Base-by-base conservation (phyloP, 2,113 vertebrate species). In the Phrynosoma blainvillii region DNA sequence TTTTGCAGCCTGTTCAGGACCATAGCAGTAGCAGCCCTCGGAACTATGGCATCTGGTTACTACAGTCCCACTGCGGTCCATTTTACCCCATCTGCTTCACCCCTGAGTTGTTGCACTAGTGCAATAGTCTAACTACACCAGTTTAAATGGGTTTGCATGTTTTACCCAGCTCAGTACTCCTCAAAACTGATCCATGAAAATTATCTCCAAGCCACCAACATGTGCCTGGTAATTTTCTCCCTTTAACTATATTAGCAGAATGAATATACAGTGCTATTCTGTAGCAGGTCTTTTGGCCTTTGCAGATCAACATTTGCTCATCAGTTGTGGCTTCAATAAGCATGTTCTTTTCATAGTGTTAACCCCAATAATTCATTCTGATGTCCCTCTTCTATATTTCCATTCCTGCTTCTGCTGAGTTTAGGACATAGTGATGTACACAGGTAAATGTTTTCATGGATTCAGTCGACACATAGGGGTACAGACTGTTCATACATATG, bases 401-500 rank as follows among this genome's bases (percentile, higher is more conserved):
- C 18, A 42, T 62, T 74, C 21, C 80, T 71, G 4, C 2, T 83
- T 66, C 23, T 66, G n/a, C 47, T 83, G n/a, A 5, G n/a, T 54
- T 73, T 47, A 75, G 90, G 94, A 88, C 70, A 4, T 25, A 47
- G 36, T 20, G 56, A n/a, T 30, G 85, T 73, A 65, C 89, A 92
- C 84, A 88, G 32, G 91, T 65, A 88, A 87, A 47, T 70, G 68
- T 87, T 90, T 91, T 85, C 25, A 79, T 42, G n/a, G 56, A 47
- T 76, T 66, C 71, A 82, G 56, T 5, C 3, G 93, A 92, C 85
- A 78, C 30, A 91, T 14, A 90, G 84, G 87, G 86, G 82, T 25
- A 92, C 76, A 42, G 87, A 70, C 10, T 81, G 82, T 87, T 94
- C 65, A 96, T 94, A 92, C 93, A 95, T 94, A 95, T 95, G 95